phyloP scores from a whole-genome alignment of 2,113 vertebrate genomes.

The Cynopterus brachyotis region DNA sequence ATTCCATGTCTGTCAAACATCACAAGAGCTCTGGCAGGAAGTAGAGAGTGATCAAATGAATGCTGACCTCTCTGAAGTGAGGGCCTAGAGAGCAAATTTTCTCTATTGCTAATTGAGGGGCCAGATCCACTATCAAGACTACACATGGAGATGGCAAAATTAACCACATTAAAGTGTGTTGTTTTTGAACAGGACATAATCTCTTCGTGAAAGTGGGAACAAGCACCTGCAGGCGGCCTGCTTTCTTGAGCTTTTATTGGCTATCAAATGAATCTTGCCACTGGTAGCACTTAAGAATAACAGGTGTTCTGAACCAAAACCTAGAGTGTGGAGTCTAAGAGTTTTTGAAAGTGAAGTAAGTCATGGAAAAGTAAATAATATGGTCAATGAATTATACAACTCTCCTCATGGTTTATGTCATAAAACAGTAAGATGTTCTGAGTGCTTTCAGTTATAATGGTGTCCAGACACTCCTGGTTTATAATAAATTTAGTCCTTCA shows the following conservation, averaged over 20 bases:
- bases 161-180: neutral
- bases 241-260: neutral
- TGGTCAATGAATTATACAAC: neutral
- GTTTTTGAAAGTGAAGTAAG: neutral
- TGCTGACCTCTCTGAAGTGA: neutral
- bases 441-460: neutral
- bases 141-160: neutral
- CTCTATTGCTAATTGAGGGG: neutral
- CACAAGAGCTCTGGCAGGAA: neutral
- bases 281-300: neutral
- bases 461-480: neutral
- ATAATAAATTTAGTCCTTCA: neutral
- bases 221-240: neutral
- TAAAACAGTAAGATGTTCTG: neutral
- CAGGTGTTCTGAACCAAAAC: neutral
- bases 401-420: neutral
- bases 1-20: neutral
- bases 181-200: neutral
- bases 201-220: neutral
- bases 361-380: neutral
- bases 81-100: neutral
- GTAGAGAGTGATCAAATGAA: neutral
- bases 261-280: neutral
- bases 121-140: neutral
- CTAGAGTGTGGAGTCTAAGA: neutral